Evolutionary conservation across 1,140 invertebrate genomes (phyloP).

Genomic region (Calliopsis andreniformis): DNA sequence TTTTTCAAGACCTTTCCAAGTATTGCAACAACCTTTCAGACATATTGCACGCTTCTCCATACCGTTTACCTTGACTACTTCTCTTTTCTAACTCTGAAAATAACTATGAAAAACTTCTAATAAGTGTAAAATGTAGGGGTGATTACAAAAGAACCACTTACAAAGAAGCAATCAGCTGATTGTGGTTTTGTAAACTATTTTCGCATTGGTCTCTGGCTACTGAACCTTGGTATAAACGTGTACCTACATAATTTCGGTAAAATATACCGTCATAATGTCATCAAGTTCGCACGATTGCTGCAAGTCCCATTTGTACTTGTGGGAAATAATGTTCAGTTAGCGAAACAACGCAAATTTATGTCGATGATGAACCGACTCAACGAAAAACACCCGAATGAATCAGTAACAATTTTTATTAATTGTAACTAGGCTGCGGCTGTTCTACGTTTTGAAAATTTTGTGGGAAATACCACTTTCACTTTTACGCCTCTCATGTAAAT

Average conservation of each 20-base stretch:
- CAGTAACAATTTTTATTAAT: background rate
- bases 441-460: no score
- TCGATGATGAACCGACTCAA: background rate
- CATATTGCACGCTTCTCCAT: no score
- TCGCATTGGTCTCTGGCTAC: background rate
- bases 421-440: no score
- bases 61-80: background rate
- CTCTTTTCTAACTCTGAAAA: background rate
- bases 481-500: no score
- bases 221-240: conserved; percentile 24
- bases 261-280: conserved; percentile 15
- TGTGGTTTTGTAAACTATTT: conserved; percentile 32
- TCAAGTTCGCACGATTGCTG: conserved; percentile 15
- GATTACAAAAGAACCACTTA: conserved; percentile 6
- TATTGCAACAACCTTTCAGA: no score
- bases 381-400: no score
- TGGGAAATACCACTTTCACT: no score
- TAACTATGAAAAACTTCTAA: background rate
- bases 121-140: background rate
- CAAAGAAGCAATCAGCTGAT: background rate
- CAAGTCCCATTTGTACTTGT: background rate
- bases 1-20: no score
- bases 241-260: conserved; percentile 11
- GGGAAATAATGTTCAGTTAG: background rate
- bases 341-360: background rate